Conservation (phyloP, 2,113 vertebrate species). For the Lagenorhynchus albirostris region DNA sequence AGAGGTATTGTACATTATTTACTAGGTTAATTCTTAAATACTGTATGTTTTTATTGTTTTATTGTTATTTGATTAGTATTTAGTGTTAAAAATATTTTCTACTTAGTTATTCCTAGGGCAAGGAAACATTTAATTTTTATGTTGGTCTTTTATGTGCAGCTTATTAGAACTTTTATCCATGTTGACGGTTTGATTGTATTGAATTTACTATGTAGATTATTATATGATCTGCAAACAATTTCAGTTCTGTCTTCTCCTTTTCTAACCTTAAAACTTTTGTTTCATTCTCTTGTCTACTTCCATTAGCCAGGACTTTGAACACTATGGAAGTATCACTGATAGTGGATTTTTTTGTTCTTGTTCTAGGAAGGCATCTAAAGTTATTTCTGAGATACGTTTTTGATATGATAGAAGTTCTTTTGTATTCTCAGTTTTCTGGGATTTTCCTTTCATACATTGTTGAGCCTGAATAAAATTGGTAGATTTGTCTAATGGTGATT, state of each 20-base stretch:
- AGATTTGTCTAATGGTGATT: not conserved
- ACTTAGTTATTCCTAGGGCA: not conserved
- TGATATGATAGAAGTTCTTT: not conserved
- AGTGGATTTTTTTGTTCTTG: not conserved
- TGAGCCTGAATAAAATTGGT: not conserved
- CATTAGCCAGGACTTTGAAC: not conserved
- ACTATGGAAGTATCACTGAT: not conserved
- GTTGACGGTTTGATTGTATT: not conserved
- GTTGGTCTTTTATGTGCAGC: not conserved
- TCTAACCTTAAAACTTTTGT: not conserved
- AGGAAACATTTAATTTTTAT: slow-evolving; percentile 23
- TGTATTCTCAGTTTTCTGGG: not conserved
- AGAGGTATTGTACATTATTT: not conserved
- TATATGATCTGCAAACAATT: not conserved
- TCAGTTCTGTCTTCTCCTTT: not conserved
- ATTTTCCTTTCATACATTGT: not conserved
- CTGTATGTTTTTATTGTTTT: not conserved
- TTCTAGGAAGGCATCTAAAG: not conserved
- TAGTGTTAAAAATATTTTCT: slow-evolving; percentile 3
- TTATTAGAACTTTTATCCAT: not conserved
- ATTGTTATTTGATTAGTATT: not conserved
- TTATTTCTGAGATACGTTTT: slow-evolving; percentile 6
- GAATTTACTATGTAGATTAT: not conserved
- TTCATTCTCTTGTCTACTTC: not conserved
- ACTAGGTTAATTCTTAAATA: not conserved